These are phyloP conservation scores for Lagorchestes hirsutus DNA, from an alignment of 2,797 vertebrate species.

Conservation along the genomic window DNA sequence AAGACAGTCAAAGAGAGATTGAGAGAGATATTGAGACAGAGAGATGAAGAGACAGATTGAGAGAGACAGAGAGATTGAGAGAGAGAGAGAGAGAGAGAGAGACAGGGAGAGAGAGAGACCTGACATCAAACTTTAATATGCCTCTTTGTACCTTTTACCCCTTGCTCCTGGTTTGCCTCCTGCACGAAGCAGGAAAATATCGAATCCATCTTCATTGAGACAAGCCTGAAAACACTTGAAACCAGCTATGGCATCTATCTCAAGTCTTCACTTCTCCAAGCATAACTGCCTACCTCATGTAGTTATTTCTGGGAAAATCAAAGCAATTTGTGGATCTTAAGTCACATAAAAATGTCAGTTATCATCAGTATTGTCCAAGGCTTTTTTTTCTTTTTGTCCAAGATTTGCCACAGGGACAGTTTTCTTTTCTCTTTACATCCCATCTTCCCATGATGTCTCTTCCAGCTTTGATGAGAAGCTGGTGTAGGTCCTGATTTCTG, in stretches of 20 bases:
- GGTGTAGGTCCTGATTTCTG: neutral
- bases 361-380: neutral
- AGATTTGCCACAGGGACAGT: neutral
- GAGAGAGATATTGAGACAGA: too few relatives aligned
- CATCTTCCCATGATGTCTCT: neutral
- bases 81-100: too few relatives aligned
- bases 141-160: neutral
- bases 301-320: neutral
- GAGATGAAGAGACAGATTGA: too few relatives aligned
- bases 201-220: neutral
- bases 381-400: neutral
- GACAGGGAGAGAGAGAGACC: neutral
- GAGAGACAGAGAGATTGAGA: too few relatives aligned
- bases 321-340: neutral
- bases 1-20: too few relatives aligned
- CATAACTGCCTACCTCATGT: neutral
- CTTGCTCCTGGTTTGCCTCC: neutral
- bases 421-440: neutral
- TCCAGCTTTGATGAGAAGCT: neutral
- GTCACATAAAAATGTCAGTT: neutral
- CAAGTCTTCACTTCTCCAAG: neutral
- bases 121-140: neutral
- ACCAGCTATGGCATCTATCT: neutral
- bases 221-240: neutral
- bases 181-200: neutral